Evolutionary conservation across 2,888 invertebrate species (phyloP).

Genomic region (Cacoxenus indagator): DNA sequence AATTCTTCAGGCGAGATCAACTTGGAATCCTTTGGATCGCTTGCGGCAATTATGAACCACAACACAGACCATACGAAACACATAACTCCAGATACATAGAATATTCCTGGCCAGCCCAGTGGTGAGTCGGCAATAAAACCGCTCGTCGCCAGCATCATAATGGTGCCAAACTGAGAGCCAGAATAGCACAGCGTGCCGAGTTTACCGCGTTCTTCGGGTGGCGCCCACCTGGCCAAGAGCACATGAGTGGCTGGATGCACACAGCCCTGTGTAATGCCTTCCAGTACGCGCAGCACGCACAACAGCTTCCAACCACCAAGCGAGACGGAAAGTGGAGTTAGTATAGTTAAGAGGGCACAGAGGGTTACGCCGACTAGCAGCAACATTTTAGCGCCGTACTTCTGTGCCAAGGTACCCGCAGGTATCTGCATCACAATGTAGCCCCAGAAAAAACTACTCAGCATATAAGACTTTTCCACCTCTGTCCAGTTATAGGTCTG

Average conservation of each 20-base stretch:
- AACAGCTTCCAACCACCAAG: slow-evolving; percentile 76
- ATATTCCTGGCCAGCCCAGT: slow-evolving; percentile 83
- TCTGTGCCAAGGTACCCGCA: slow-evolving; percentile 79
- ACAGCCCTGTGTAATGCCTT: slow-evolving; percentile 79
- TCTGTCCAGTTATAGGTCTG: slow-evolving; percentile 75
- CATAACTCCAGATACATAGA: slow-evolving; percentile 79
- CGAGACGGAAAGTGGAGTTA: slow-evolving; percentile 79
- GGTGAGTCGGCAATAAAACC: slow-evolving; percentile 79
- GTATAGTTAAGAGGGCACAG: slow-evolving; percentile 77
- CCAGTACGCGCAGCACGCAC: slow-evolving; percentile 74
- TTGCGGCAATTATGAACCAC: slow-evolving; percentile 77
- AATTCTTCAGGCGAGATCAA: slow-evolving; percentile 77
- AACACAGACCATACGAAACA: slow-evolving; percentile 76
- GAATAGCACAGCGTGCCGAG: slow-evolving; percentile 79
- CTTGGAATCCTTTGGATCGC: slow-evolving; percentile 76
- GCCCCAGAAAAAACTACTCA: slow-evolving; percentile 80
- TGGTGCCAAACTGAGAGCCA: slow-evolving; percentile 86
- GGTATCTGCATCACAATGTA: slow-evolving; percentile 77
- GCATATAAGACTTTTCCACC: slow-evolving; percentile 72
- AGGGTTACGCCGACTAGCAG: slow-evolving; percentile 73
- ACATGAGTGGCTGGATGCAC: slow-evolving; percentile 79
- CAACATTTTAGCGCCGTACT: slow-evolving; percentile 79
- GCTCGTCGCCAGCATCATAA: slow-evolving; percentile 79
- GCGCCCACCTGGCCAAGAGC: slow-evolving; percentile 80
- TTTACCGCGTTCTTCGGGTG: slow-evolving; percentile 77